Percentiles rank a stretch among this genome's conserved stretches.
Evolutionary conservation across 30 jellyfish, hydroid and myxozoan genomes (phyloP).

Genomic region (Nemopilema nomurai): DNA sequence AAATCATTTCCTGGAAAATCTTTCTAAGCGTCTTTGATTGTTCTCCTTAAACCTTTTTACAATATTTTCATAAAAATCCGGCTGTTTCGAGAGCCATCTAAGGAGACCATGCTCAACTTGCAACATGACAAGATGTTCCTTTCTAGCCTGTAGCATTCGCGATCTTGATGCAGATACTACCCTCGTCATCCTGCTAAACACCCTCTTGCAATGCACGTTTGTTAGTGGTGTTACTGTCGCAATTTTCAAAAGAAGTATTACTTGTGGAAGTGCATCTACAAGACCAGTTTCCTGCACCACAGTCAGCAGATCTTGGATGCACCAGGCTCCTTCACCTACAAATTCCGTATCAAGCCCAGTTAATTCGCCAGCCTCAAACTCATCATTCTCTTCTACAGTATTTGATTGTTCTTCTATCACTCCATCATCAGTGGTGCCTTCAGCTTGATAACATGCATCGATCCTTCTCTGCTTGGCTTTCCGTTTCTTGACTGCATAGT

Average conservation of each 20-base stretch:
- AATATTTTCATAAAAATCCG: conserved; percentile 3
- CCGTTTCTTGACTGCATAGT: not conserved
- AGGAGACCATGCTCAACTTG: not conserved
- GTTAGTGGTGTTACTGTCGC: not conserved
- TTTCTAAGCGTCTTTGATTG: no score
- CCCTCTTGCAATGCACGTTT: not conserved
- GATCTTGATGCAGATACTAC: not conserved
- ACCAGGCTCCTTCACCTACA: no score
- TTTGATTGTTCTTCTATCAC: not conserved
- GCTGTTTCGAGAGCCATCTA: not conserved
- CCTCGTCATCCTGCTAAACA: not conserved
- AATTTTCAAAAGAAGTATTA: not conserved
- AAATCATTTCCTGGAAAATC: no score
- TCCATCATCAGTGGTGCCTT: no score
- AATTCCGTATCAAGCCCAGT: no score
- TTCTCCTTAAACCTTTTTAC: not conserved
- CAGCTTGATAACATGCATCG: no score
- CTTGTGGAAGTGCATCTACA: conserved; percentile 1
- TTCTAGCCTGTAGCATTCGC: not conserved
- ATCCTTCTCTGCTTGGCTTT: not conserved
- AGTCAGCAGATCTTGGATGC: not conserved
- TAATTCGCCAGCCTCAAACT: no score
- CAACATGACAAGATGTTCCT: not conserved
- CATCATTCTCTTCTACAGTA: no score
- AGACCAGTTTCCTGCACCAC: not conserved